Percentiles rank a stretch among this genome's conserved stretches.
Evolutionary conservation across 2,888 invertebrate species (phyloP).

Genomic region (Orchesella flavescens): DNA sequence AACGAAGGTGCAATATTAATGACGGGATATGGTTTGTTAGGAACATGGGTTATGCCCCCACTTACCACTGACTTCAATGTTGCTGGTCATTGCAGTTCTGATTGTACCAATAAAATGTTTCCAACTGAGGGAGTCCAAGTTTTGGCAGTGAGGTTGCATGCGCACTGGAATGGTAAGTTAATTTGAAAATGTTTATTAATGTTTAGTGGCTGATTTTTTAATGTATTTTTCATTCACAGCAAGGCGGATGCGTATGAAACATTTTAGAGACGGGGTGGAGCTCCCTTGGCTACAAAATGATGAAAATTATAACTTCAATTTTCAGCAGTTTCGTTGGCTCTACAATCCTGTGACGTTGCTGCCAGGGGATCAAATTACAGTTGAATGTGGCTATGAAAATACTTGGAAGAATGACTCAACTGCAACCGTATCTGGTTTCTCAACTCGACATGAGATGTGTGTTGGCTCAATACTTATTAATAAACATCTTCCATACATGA

Average conservation of each 20-base stretch:
- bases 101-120: neutral
- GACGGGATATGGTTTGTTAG: neutral
- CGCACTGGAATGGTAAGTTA: neutral
- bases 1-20: slow-evolving; percentile 4
- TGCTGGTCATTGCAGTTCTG: slow-evolving; percentile 1
- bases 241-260: slow-evolving; percentile 14
- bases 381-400: slow-evolving; percentile 32
- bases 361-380: slow-evolving; percentile 40
- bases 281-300: slow-evolving; percentile 1
- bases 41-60: neutral
- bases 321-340: slow-evolving; percentile 23
- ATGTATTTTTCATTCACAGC: slow-evolving; percentile 28
- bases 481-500: slow-evolving; percentile 8
- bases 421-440: neutral
- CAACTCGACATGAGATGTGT: slow-evolving; percentile 47
- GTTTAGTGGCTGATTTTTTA: no score
- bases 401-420: slow-evolving; percentile 7
- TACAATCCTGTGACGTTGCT: neutral
- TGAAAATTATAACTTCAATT: slow-evolving; percentile 1
- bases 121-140: slow-evolving; percentile 34
- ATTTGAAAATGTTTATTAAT: no score
- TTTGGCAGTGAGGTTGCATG: slow-evolving; percentile 1
- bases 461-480: slow-evolving; percentile 30
- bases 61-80: neutral
- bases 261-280: slow-evolving; percentile 21